phyloP scores from a whole-genome alignment of 2,888 invertebrate species.

The Caenorhabditis japonica region DNA sequence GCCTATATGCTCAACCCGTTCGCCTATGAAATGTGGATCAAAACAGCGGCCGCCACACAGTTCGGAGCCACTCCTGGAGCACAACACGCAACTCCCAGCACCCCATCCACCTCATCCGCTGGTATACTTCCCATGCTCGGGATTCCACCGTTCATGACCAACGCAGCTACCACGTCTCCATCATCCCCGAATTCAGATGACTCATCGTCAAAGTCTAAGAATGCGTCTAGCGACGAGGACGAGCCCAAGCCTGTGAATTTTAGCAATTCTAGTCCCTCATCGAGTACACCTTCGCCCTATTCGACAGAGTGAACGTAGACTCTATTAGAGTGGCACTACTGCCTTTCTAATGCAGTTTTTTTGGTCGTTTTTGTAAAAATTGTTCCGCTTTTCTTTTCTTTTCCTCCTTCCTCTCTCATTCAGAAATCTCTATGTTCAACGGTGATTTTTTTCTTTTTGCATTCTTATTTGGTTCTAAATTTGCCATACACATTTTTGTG shows the following conservation, averaged over 20 bases:
- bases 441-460: not conserved
- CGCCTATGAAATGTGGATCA: constrained; percentile 80
- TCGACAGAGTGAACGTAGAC: constrained; percentile 17
- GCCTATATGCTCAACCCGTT: constrained; percentile 91
- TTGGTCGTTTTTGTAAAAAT: not conserved
- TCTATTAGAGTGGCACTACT: no score
- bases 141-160: constrained; percentile 10
- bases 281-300: constrained; percentile 31
- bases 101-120: not conserved
- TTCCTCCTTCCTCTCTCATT: constrained; percentile 14
- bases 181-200: constrained; percentile 20
- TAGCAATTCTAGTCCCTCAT: constrained; percentile 22
- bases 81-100: not conserved
- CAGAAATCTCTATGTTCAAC: constrained; percentile 25
- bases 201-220: constrained; percentile 25
- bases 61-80: constrained; percentile 7
- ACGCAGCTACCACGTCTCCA: constrained; percentile 13
- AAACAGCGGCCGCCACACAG: constrained; percentile 79
- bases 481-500: constrained; percentile 1
- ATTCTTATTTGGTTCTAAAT: constrained; percentile 1
- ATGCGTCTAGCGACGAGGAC: constrained; percentile 25
- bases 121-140: constrained; percentile 16
- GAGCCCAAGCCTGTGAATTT: constrained; percentile 41
- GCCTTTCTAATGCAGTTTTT: not conserved
- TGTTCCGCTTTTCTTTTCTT: constrained; percentile 10